Base-by-base conservation (phyloP, 2,888 invertebrate species). In the Tuta absoluta region DNA sequence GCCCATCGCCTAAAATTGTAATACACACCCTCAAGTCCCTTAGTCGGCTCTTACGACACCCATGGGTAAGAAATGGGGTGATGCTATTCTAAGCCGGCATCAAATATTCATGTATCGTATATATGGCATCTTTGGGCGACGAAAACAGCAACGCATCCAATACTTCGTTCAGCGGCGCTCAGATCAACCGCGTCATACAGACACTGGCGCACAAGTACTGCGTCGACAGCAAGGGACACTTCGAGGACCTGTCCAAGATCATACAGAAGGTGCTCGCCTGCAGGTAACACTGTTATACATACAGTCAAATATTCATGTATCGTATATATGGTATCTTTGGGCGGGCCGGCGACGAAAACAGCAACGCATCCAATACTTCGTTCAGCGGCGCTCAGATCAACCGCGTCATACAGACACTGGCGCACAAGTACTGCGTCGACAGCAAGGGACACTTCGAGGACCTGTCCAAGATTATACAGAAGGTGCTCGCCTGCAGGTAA, bases 391-490 rank as follows among this genome's bases (percentile, higher is more conserved):
- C 93, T 37, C 95, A 96, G 83, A 97, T 98, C 53, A 98, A 98
- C 87, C 95, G 96, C 81, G 96, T 97, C 62, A 98, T 99, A 75
- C 98, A 99, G 82, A 94, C 97, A 71, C 92, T 99, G 49, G 98
- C 98, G 1, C 98, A 98, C 84, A 97, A 97, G 80, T 99, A 99
- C 87, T 98, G 98, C 83, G 96, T 95, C 58, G 99, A 99, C 76
- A 98, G 98, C 81, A 97, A 97, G 83, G 95, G 95, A 5, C 96
- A 98, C 8, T 99, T 98, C 84, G 99, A 99, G 79, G 99, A 99
- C 80, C 93, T 99, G 1, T 98, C 96, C 78, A 96, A 96, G 86
- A 95, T 96, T 69, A 96, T 96, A 72, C 96, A 98, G 92, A 95
- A 97, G 81, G 98, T 98, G 23, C 92, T 98, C 70, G 98, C 98